These are phyloP conservation scores for Microcebus lehilahytsara DNA, from an alignment of 2,113 vertebrate species.

Conservation along the genomic window DNA sequence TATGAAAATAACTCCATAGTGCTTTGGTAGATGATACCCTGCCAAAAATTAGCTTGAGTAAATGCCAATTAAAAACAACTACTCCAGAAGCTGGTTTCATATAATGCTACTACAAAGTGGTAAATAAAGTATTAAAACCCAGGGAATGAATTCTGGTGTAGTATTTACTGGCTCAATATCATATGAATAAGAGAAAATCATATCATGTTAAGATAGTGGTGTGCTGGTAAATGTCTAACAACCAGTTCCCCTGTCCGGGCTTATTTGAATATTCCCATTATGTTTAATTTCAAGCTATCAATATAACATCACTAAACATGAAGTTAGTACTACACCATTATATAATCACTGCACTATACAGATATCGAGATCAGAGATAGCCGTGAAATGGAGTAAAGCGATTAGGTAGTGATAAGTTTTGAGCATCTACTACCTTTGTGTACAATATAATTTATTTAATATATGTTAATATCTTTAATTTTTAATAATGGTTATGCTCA, in stretches of 20 bases:
- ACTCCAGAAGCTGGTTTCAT: neutral
- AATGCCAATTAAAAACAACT: neutral
- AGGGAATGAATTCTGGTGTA: neutral
- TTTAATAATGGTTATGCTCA: neutral
- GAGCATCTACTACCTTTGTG: neutral
- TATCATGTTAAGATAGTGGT: neutral
- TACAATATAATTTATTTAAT: neutral
- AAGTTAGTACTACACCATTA: neutral
- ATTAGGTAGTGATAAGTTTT: neutral
- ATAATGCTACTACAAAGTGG: neutral
- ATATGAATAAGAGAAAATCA: neutral
- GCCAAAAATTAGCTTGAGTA: neutral
- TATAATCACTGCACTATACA: neutral
- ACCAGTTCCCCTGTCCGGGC: neutral
- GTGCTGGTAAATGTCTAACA: neutral
- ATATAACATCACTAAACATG: neutral
- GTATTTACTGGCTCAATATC: neutral
- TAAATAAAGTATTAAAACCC: constrained; percentile 10
- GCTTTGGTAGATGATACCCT: neutral
- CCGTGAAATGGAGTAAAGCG: neutral
- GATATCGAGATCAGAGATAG: neutral
- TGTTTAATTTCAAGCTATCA: constrained; percentile 7
- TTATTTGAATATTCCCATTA: neutral
- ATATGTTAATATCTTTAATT: neutral
- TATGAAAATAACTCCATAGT: neutral